Conservation (phyloP, 2,888 invertebrate genomes). For the Herminia tarsipennalis region DNA sequence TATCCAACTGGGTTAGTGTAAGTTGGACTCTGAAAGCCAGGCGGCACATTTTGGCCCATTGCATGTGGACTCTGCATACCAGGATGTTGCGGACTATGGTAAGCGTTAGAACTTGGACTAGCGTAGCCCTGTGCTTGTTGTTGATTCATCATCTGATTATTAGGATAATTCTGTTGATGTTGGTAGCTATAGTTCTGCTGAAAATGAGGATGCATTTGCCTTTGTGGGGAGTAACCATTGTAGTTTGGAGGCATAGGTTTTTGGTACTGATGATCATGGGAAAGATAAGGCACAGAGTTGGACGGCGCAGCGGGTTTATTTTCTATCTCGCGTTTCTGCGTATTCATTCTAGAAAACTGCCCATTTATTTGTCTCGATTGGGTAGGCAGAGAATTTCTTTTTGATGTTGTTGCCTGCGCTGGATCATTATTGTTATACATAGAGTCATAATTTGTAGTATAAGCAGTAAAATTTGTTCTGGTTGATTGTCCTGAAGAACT, state of each 20-base stretch:
- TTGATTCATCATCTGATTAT: conserved; percentile 67
- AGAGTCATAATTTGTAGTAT: conserved; percentile 77
- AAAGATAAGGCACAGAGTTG: conserved; percentile 67
- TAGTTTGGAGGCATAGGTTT: conserved; percentile 66
- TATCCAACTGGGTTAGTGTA: conserved; percentile 75
- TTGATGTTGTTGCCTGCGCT: conserved; percentile 65
- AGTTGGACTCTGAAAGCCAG: conserved; percentile 76
- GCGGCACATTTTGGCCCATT: conserved; percentile 66
- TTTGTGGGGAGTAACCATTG: conserved; percentile 75
- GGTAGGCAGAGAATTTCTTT: conserved; percentile 69
- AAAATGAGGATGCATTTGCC: conserved; percentile 68
- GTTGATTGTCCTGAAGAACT: conserved; percentile 82
- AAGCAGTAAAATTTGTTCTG: conserved; percentile 77
- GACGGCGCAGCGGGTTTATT: conserved; percentile 55
- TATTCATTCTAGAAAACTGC: conserved; percentile 69
- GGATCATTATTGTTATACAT: conserved; percentile 78
- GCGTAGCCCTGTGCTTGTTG: conserved; percentile 68
- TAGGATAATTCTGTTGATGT: conserved; percentile 71
- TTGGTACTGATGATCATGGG: conserved; percentile 81
- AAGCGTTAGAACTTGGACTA: conserved; percentile 69
- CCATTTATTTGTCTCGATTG: conserved; percentile 72
- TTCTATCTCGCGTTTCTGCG: conserved; percentile 67
- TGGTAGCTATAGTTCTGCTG: conserved; percentile 75
- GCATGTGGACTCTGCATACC: conserved; percentile 76
- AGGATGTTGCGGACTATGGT: conserved; percentile 75